Conservation (phyloP, 64 coral and sea anemone genomes). For the Montipora foliosa region DNA sequence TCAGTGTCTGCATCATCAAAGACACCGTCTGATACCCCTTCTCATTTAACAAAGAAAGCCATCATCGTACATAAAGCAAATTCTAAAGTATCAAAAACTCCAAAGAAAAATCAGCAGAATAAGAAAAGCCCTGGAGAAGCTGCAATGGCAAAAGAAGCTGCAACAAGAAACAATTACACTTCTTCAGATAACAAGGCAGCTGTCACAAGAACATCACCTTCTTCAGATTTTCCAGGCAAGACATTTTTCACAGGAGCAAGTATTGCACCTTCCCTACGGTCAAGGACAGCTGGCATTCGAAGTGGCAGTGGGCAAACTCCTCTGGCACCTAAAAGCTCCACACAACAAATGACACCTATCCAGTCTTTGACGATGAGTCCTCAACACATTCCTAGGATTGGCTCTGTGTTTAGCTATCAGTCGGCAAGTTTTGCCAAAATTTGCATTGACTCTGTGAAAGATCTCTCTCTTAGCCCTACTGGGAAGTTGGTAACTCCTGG, state of each 20-base stretch:
- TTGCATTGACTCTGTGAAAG: slow-evolving; percentile 36
- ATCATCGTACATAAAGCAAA: neutral
- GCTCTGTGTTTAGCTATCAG: slow-evolving; percentile 24
- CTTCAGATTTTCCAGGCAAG: neutral
- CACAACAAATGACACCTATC: neutral
- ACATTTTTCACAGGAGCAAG: neutral
- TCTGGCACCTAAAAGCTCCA: neutral
- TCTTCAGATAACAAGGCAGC: neutral
- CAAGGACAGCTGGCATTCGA: neutral
- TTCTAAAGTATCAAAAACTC: slow-evolving; percentile 12
- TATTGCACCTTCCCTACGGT: neutral
- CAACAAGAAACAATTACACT: neutral
- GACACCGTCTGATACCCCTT: neutral
- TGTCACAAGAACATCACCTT: neutral
- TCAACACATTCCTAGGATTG: slow-evolving; percentile 35
- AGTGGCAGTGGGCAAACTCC: slow-evolving; percentile 10
- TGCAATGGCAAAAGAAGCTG: neutral
- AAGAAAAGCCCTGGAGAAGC: slow-evolving; percentile 13
- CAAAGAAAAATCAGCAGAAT: slow-evolving; percentile 3
- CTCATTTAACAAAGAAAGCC: neutral
- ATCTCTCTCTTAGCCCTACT: neutral
- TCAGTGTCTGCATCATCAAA: neutral
- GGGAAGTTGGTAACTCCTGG: neutral
- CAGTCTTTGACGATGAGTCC: neutral
- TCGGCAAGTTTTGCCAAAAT: neutral